phyloP scores from a whole-genome alignment of 2,888 invertebrate species.

The Chloroclysta siterata region DNA sequence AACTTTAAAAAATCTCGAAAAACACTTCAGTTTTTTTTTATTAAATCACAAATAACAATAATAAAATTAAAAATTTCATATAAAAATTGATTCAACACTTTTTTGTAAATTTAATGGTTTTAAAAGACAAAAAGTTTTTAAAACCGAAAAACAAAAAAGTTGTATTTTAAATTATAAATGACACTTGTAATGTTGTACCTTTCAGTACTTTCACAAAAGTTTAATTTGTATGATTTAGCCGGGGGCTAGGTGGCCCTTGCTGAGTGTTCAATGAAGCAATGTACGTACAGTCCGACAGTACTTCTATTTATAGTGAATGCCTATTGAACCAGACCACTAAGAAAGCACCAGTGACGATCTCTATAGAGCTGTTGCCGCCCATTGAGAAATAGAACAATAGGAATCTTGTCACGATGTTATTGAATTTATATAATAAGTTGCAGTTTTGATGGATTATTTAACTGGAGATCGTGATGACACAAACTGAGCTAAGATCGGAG shows the following conservation, averaged over 20 bases:
- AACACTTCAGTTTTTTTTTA: not conserved
- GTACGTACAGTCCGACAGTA: conserved; percentile 56
- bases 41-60: not conserved
- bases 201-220: conserved; percentile 74
- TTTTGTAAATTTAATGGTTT: not conserved
- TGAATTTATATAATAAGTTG: conserved; percentile 24
- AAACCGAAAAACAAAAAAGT: not conserved
- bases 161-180: not conserved
- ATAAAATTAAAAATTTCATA: not conserved
- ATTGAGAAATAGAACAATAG: conserved; percentile 36
- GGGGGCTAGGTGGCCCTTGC: conserved; percentile 67
- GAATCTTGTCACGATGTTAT: conserved; percentile 46
- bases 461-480: not conserved
- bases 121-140: not conserved
- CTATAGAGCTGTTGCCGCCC: conserved; percentile 56
- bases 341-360: conserved; percentile 41
- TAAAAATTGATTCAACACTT: conserved; percentile 23
- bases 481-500: not conserved
- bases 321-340: conserved; percentile 18
- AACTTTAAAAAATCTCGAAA: conserved; percentile 32
- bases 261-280: conserved; percentile 72
- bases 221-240: conserved; percentile 57
- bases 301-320: conserved; percentile 76
- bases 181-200: conserved; percentile 49
- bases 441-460: not conserved